Base-by-base conservation (phyloP, 2,888 invertebrate species). In the Gari tellinella region DNA sequence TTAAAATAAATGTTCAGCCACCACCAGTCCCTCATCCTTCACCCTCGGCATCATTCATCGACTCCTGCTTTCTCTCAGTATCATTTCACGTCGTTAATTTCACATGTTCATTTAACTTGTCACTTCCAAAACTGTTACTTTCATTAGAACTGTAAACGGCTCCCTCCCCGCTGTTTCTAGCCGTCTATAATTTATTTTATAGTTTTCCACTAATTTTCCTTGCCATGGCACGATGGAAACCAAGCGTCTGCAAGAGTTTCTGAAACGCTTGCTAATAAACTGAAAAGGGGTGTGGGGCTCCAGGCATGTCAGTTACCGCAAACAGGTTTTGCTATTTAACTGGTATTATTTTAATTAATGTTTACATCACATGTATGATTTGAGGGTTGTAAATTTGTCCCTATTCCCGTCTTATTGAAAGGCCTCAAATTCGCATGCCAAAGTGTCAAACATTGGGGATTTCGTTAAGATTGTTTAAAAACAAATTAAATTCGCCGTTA, bases 81-180 rank as follows among this genome's bases (percentile, higher is more conserved):
- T 62, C 62, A 62, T 53, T 64, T 72, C 21, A 60, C 53, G 38
- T 69, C 67, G 69, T 75, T 75, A 72, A 79, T 75, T 72, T 69
- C 72, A 62, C 75, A 69, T 79, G 69, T 69, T 75, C 75, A 75
- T 79, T 79, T 72, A 60, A 66, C 79, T 72, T 79, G 79, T 79
- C 75, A 79, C 55, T 75, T 72, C 53, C 55, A 72, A 79, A 79
- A 72, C 72, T 72, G 68, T 72, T 69, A 68, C 58, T 74, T 79
- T 79, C 79, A 72, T 62, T 79, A 75, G 55, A 53, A 38, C 56
- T 60, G 62, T 72, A 69, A 77, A 78, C 76, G 72, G 56, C 53
- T 23, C 45, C 46, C 55, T 51, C 76, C 73, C 62, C 73, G 68
- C 72, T 69, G 62, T 41, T 62, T 72, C 72, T 66, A 70, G 64